These are phyloP conservation scores for Pemphredon lugubris DNA, from an alignment of 2,888 invertebrate genomes.

Conservation along the genomic window DNA sequence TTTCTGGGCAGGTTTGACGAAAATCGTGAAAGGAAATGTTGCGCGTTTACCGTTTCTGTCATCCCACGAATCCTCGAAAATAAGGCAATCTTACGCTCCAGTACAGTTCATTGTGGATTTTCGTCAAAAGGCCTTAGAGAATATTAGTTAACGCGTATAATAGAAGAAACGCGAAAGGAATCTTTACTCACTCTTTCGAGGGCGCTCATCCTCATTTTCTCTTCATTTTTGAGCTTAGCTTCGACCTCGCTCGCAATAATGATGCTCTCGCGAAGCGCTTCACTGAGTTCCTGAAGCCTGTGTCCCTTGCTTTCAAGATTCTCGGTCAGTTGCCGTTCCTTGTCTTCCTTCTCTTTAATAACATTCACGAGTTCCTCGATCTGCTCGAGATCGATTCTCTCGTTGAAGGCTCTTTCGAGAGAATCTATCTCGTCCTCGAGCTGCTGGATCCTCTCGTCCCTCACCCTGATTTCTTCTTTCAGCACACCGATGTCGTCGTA, in stretches of 20 bases:
- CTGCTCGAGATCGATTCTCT: slow-evolving; percentile 74
- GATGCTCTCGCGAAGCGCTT: slow-evolving; percentile 91
- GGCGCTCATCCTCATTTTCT: slow-evolving; percentile 85
- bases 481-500: slow-evolving; percentile 71
- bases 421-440: slow-evolving; percentile 75
- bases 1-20: too few species aligned
- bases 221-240: slow-evolving; percentile 80
- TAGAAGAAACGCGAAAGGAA: too few species aligned
- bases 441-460: slow-evolving; percentile 69
- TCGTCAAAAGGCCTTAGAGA: too few species aligned
- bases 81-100: too few species aligned
- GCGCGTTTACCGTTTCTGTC: too few species aligned
- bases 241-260: slow-evolving; percentile 87
- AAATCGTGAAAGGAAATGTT: too few species aligned
- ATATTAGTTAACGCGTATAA: too few species aligned
- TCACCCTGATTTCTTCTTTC: slow-evolving; percentile 72
- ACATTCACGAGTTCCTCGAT: slow-evolving; percentile 73
- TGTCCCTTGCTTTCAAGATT: slow-evolving; percentile 78
- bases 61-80: too few species aligned
- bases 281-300: slow-evolving; percentile 89
- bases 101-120: too few species aligned
- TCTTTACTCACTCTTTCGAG: slow-evolving; percentile 84
- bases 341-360: slow-evolving; percentile 76
- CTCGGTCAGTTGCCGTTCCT: slow-evolving; percentile 83
- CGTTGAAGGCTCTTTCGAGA: slow-evolving; percentile 72